Percentiles rank a stretch among this genome's conserved stretches.
Evolutionary conservation across 2,113 vertebrate species (phyloP).

Genomic region (Rhinogobius similis): DNA sequence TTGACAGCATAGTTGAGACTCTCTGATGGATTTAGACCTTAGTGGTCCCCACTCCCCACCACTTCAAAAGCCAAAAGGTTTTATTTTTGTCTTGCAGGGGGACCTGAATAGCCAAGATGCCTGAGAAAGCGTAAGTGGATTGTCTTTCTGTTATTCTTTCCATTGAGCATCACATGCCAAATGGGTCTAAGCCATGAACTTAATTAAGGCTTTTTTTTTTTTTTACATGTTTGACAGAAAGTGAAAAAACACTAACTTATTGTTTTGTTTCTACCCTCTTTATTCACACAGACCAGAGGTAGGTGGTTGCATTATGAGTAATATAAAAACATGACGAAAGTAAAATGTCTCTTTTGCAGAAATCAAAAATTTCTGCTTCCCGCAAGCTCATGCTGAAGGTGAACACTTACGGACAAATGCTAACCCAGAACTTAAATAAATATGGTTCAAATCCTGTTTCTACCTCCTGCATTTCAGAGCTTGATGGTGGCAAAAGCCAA

Average conservation of each 20-base stretch:
- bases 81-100: constrained; percentile 77
- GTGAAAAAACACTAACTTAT: neutral
- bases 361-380: constrained; percentile 96
- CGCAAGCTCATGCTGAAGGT: constrained; percentile 95
- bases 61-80: constrained; percentile 47
- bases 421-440: neutral
- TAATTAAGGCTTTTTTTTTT: constrained; percentile 17
- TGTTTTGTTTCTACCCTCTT: constrained; percentile 16
- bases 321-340: neutral
- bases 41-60: constrained; percentile 32
- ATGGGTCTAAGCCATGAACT: constrained; percentile 6
- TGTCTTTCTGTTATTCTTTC: constrained; percentile 46
- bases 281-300: constrained; percentile 70
- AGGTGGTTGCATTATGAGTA: constrained; percentile 25
- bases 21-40: constrained; percentile 1
- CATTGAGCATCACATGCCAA: constrained; percentile 13
- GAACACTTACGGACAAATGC: neutral
- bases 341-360: constrained; percentile 62
- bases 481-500: constrained; percentile 93
- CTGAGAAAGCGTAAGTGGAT: constrained; percentile 75
- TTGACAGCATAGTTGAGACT: constrained; percentile 38
- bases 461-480: constrained; percentile 77
- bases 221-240: neutral
- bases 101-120: constrained; percentile 69
- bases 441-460: neutral